Percentiles rank a stretch among this genome's conserved stretches.
Evolutionary conservation across 2,113 vertebrate species (phyloP).

Genomic region (Ageneiosus marmoratus): DNA sequence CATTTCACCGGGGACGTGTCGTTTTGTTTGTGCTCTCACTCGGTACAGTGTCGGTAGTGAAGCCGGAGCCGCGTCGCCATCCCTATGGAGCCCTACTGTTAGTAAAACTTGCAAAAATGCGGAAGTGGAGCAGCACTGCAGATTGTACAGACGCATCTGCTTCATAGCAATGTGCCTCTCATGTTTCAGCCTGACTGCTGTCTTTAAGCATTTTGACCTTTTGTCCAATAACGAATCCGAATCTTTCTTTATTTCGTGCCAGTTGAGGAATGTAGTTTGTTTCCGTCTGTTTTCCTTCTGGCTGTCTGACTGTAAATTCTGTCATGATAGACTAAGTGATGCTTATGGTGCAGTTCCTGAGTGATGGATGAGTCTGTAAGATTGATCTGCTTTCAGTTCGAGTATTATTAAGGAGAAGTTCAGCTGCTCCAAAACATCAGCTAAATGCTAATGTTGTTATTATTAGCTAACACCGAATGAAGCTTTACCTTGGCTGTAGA

Average conservation of each 20-base stretch:
- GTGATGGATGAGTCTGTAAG: background rate
- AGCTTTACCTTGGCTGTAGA: background rate
- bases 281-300: background rate
- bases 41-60: background rate
- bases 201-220: background rate
- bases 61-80: background rate
- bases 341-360: background rate
- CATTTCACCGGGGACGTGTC: constrained; percentile 2
- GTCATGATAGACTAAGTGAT: background rate
- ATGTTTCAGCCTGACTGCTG: background rate
- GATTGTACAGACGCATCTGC: background rate
- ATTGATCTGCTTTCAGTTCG: background rate
- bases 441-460: constrained; percentile 3
- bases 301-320: background rate
- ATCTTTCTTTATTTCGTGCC: background rate
- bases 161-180: background rate
- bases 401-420: too few relatives aligned
- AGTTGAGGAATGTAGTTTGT: background rate
- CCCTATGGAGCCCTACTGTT: background rate
- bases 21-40: background rate
- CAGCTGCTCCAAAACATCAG: background rate
- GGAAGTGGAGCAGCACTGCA: constrained; percentile 36
- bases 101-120: constrained; percentile 32
- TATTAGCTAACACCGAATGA: background rate
- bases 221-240: background rate